Evolutionary conservation across 2,888 invertebrate species (phyloP), one percentile per base, ranked within the genome.

Genomic region (Brenthis daphne): DNA sequence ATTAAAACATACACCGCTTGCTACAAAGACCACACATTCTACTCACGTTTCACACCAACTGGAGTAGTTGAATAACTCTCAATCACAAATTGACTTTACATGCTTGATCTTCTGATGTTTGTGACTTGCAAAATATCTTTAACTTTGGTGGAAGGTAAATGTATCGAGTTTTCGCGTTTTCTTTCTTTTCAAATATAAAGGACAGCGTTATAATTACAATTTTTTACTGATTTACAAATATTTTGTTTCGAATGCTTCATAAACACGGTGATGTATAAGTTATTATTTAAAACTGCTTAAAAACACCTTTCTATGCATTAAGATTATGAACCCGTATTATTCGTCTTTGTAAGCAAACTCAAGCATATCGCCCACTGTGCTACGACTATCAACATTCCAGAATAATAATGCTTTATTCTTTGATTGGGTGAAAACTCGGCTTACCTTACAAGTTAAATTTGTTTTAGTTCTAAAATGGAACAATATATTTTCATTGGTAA

Each of bases 401-500:
- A 11, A 11, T 43, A 43, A 43, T 43, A 43, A 43, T 43, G 37
- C 37, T 43, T 43, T 11, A 43, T 43, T 11, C 1, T 1, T 43
- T 43, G 11, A 43, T 43, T 43, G 2, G 2, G 37, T 43, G 11
- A 43, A 43, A 43, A 43, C 37, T 43, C 37, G 1, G 37, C 11
- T 8, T 14, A 51, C 20, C 37, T 37, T 14, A 51, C 20, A 16
- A 63, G 43, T n/a, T 37, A 12, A 50, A 24, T n/a, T 67, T 56
- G 60, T 57, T 16, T 65, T 56, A 50, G 53, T 69, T 61, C 54
- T 50, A 43, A 65, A 69, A 65, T 47, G 73, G 55, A 65, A 61
- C 71, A 70, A 73, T 69, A 69, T 56, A 69, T 69, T 69, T 67
- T 57, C 57, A 66, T 66, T 53, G 66, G 66, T 64, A 69, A 71